These are phyloP conservation scores for Metaphire vulgaris DNA, from an alignment of 1,140 invertebrate genomes.

Conservation along the genomic window DNA sequence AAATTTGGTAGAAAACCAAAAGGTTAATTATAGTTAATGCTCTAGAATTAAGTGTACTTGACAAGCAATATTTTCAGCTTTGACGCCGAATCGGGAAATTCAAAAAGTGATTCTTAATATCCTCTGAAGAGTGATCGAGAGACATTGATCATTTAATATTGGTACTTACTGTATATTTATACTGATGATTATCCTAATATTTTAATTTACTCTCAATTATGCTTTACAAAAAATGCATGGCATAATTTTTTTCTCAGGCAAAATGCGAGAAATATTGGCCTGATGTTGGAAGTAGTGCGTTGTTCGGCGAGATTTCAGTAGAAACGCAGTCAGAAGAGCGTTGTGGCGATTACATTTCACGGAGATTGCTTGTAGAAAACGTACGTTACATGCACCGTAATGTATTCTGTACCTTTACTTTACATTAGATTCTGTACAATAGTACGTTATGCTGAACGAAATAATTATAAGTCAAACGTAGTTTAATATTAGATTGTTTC, in stretches of 20 bases:
- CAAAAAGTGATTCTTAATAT: background rate
- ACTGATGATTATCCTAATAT: background rate
- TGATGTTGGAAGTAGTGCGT: background rate
- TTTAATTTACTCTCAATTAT: background rate
- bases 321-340: too few relatives aligned
- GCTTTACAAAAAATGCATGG: background rate
- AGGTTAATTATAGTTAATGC: background rate
- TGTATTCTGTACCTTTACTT: too few relatives aligned
- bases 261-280: slow-evolving; percentile 16
- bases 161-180: background rate
- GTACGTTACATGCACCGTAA: too few relatives aligned
- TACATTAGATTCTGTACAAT: too few relatives aligned
- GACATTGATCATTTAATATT: background rate
- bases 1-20: slow-evolving; percentile 5
- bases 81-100: background rate
- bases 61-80: background rate
- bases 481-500: too few relatives aligned
- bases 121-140: background rate
- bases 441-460: too few relatives aligned
- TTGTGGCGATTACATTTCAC: too few relatives aligned
- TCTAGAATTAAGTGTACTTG: background rate
- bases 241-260: background rate
- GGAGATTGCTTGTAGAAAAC: too few relatives aligned
- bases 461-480: too few relatives aligned
- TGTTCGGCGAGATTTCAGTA: too few relatives aligned